Conservation (phyloP, 2,888 invertebrate genomes). For the Ptycholaimellus sp. region DNA sequence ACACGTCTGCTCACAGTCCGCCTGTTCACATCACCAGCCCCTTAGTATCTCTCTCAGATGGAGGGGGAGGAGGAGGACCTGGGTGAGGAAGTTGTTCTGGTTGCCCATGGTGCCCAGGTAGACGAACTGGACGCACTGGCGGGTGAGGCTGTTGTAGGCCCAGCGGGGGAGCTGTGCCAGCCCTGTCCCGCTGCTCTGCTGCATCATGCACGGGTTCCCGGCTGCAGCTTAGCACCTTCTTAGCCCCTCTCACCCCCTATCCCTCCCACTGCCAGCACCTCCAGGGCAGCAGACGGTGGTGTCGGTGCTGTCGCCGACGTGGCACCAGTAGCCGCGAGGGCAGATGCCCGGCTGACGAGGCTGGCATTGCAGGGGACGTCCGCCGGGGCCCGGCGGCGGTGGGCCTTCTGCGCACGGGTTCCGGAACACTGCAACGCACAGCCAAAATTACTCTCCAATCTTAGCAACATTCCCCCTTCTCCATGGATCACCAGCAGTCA, state of each 20-base stretch:
- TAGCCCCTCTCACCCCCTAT: background rate
- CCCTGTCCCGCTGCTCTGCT: constrained; percentile 5
- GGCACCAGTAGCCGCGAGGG: constrained; percentile 9
- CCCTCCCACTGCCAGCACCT: constrained; percentile 2
- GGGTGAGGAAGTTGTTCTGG: constrained; percentile 8
- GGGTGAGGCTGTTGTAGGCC: constrained; percentile 3
- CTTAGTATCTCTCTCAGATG: no score
- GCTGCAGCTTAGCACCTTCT: background rate
- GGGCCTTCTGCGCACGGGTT: constrained; percentile 7
- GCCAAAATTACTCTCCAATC: no score
- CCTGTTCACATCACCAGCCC: no score
- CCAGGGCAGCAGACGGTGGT: constrained; percentile 10
- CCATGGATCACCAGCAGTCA: no score
- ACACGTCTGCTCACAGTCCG: no score
- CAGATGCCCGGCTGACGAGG: constrained; percentile 1
- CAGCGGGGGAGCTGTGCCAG: constrained; percentile 4
- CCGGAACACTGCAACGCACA: constrained; percentile 4
- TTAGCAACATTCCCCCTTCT: background rate
- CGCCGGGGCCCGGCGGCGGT: constrained; percentile 1
- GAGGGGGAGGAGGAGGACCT: no score
- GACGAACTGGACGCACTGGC: constrained; percentile 4
- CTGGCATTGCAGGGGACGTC: background rate
- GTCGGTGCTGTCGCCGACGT: constrained; percentile 8
- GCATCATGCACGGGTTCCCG: constrained; percentile 8
- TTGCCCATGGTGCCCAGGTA: constrained; percentile 7